Evolutionary conservation across 1,140 invertebrate genomes (phyloP).

Genomic region (Alviniconcha marisindica): DNA sequence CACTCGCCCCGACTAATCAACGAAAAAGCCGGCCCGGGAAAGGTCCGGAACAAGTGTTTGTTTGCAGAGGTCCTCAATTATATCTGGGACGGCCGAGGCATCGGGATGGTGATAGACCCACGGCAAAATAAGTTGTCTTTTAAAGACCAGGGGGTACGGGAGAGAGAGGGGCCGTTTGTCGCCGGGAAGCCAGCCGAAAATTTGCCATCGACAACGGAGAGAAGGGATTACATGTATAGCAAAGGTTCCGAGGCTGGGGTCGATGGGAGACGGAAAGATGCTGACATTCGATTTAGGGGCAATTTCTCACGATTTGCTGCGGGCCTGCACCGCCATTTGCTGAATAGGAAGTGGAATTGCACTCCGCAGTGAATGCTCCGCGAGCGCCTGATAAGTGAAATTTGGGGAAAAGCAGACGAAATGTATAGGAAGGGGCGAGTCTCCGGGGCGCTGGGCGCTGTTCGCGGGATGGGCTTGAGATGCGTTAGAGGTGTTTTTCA

Average conservation of each 20-base stretch:
- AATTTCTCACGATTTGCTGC: constrained; percentile 43
- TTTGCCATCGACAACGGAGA: constrained; percentile 8
- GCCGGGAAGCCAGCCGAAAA: neutral
- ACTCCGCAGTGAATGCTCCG: constrained; percentile 32
- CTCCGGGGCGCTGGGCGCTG: neutral
- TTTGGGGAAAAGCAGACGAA: constrained; percentile 28
- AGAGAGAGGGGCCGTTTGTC: constrained; percentile 10
- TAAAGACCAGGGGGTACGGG: constrained; percentile 41
- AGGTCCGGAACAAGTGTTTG: constrained; percentile 51
- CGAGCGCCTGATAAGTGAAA: constrained; percentile 34
- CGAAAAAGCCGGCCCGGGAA: constrained; percentile 42
- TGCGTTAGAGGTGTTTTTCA: constrained; percentile 21
- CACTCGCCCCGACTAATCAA: constrained; percentile 46
- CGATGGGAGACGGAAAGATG: constrained; percentile 35
- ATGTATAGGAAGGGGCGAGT: neutral
- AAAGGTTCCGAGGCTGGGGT: constrained; percentile 5
- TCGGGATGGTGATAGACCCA: constrained; percentile 24
- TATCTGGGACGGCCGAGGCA: constrained; percentile 30
- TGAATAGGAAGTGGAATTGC: constrained; percentile 41
- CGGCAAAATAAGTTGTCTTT: constrained; percentile 51
- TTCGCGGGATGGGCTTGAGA: neutral
- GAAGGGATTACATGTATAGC: constrained; percentile 37
- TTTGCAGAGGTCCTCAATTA: constrained; percentile 52
- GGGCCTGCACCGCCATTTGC: constrained; percentile 40
- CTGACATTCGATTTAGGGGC: constrained; percentile 44